Base-by-base conservation (phyloP, 2,797 vertebrate species). In the Glyptemys insculpta region DNA sequence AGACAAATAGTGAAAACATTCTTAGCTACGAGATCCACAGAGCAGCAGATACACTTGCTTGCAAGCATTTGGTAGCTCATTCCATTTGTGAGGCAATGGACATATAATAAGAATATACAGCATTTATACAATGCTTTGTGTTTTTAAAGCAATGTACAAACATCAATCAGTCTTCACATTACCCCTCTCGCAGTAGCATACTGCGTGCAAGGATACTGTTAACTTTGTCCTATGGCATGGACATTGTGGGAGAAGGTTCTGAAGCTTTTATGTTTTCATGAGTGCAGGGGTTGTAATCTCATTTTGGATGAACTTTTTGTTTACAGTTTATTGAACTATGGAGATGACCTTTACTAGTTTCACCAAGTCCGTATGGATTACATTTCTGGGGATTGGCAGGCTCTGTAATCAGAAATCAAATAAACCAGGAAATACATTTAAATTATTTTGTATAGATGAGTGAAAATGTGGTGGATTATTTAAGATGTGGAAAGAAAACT, bases 291-390 rank as follows among this genome's bases (percentile, higher is more conserved):
- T 89, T 96, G 84, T 96, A 96, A 95, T 93, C 83, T 86, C 44
- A 89, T 96, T 74, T 94, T 85, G 88, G 95, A 95, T 92, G 88
- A 86, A 92, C 95, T 93, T 90, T 0, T 9, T 98, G 96, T 97
- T 98, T 95, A 95, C 96, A 89, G 79, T 91, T 79, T 78, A 92
- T 80, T 91, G 93, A 96, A 94, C 94, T 94, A 91, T 96, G 96
- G 95, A 97, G 94, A 97, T 95, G 91, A 94, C 92, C 93, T 95
- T 97, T 97, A 97, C 92, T 90, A 89, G 95, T 92, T 96, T 88
- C 89, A 91, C 79, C 92, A 82, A 95, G 29, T 86, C 86, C 83
- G 83, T 96, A 80, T 50, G 27, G 91, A 96, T 97, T 97, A 96
- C 92, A 0, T 97, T 97, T 97, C 96, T 97, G 93, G 85, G 94